Evolutionary conservation across 1,140 invertebrate species (phyloP).

Genomic region (Nixonia krombeini): DNA sequence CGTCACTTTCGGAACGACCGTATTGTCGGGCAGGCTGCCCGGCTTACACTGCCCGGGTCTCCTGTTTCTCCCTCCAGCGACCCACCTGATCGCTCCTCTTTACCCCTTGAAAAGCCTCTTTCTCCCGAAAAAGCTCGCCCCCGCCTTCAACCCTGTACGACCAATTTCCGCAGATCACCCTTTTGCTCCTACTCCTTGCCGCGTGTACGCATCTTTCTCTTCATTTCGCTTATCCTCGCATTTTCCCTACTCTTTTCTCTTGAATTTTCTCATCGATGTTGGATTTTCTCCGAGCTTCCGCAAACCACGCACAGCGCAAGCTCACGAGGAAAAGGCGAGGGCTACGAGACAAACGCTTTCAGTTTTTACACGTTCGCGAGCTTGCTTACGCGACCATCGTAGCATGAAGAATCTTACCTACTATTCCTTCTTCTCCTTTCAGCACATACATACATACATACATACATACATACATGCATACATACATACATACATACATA

Average conservation of each 20-base stretch:
- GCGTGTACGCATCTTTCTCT: no score
- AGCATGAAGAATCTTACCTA: conserved; percentile 17
- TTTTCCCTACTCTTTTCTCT: background rate
- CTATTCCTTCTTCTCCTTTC: no score
- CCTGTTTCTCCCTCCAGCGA: conserved; percentile 47
- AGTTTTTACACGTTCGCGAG: conserved; percentile 34
- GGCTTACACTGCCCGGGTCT: conserved; percentile 71
- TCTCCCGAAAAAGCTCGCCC: conserved; percentile 54
- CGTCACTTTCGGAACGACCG: conserved; percentile 47
- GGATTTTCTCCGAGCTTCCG: conserved; percentile 21
- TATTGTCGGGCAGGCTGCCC: conserved; percentile 68
- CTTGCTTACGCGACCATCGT: conserved; percentile 23
- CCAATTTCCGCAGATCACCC: no score
- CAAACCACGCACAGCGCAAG: conserved; percentile 31
- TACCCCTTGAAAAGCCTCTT: conserved; percentile 44
- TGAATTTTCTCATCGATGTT: conserved; percentile 25
- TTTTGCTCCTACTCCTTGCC: no score
- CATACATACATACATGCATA: no score
- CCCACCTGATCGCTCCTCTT: conserved; percentile 53
- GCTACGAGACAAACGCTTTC: conserved; percentile 42
- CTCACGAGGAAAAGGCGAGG: conserved; percentile 9
- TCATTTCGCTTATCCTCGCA: background rate
- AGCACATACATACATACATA: no score
- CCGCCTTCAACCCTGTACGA: conserved; percentile 32
- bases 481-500: no score